Evolutionary conservation across 2,113 vertebrate species (phyloP).

Genomic region (Chloebia gouldiae): DNA sequence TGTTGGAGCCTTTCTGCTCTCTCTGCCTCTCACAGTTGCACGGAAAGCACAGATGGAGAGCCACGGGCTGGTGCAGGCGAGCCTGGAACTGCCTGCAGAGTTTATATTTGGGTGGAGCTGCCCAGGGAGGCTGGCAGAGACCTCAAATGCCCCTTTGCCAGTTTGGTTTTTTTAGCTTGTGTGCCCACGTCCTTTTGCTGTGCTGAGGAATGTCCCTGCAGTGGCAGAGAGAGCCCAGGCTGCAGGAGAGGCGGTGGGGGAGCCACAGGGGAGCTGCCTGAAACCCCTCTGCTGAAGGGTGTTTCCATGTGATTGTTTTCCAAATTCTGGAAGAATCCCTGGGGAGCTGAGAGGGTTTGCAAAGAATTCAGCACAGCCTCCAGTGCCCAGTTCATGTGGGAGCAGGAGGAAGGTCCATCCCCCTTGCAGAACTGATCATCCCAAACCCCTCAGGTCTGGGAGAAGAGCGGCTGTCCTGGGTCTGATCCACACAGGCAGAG

Average conservation of each 20-base stretch:
- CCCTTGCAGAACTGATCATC: neutral
- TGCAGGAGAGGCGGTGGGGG: neutral
- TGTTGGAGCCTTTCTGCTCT: neutral
- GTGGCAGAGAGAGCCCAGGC: neutral
- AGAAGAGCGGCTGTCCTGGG: neutral
- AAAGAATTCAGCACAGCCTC: neutral
- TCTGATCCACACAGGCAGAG: neutral
- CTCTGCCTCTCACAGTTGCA: neutral
- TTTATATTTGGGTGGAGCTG: conserved; percentile 2
- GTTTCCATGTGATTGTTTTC: neutral
- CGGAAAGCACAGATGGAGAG: conserved; percentile 12
- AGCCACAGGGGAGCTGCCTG: neutral
- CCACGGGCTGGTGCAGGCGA: neutral
- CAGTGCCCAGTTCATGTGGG: neutral
- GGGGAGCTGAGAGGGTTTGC: neutral
- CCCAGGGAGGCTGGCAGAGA: neutral
- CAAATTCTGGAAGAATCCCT: neutral
- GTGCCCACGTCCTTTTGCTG: neutral
- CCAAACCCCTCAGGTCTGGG: neutral
- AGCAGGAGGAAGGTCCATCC: neutral
- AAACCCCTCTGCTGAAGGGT: neutral
- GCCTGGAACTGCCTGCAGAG: neutral
- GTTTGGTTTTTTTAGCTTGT: neutral
- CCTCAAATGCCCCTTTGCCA: neutral
- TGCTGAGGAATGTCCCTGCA: neutral